Evolutionary conservation across 2,797 vertebrate genomes (phyloP).

Genomic region (Micromesistius poutassou): DNA sequence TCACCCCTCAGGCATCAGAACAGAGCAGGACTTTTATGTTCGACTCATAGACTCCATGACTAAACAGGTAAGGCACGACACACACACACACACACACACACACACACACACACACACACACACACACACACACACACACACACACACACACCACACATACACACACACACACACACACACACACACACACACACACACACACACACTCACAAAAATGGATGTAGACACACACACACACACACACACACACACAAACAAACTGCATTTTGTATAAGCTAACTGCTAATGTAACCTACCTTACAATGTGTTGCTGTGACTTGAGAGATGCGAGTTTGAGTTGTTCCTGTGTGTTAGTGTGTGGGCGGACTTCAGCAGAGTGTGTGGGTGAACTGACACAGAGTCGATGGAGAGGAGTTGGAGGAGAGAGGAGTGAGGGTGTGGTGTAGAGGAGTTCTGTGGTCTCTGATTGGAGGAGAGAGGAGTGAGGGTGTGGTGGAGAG

Average conservation of each 20-base stretch:
- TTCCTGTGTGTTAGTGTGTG: slow-evolving; percentile 5
- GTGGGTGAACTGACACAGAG: not conserved
- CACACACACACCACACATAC: too few species aligned
- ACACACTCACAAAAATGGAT: too few species aligned
- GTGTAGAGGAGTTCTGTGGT: not conserved
- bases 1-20: slow-evolving; percentile 83
- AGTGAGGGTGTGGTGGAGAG: not conserved
- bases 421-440: not conserved
- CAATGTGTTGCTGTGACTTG: slow-evolving; percentile 1
- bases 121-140: not conserved
- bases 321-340: not conserved
- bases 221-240: too few species aligned
- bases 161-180: too few species aligned
- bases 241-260: too few species aligned
- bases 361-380: slow-evolving; percentile 1
- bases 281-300: not conserved
- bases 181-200: too few species aligned
- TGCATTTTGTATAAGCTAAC: not conserved
- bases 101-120: not conserved
- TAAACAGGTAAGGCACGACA: slow-evolving; percentile 86
- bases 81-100: slow-evolving; percentile 4
- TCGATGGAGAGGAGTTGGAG: not conserved
- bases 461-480: not conserved
- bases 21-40: slow-evolving; percentile 96
- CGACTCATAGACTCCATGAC: slow-evolving; percentile 99